Conservation (phyloP, 2,888 invertebrate genomes). For the Germaria angustata region DNA sequence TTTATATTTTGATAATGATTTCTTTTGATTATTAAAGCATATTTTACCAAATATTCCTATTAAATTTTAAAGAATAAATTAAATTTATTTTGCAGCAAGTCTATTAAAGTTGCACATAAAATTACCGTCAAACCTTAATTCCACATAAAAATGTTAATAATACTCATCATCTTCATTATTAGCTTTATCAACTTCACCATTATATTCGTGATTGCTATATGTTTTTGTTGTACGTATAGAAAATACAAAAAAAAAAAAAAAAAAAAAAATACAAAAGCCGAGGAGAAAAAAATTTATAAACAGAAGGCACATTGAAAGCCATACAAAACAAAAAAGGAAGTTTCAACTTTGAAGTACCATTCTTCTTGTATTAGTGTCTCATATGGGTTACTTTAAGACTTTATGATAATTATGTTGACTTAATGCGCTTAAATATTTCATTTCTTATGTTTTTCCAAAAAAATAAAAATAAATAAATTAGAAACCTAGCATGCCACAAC, state of each 20-base stretch:
- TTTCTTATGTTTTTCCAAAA: not conserved
- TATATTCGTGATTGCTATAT: not conserved
- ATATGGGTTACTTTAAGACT: constrained; percentile 39
- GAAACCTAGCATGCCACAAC: constrained; percentile 47
- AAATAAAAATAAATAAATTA: constrained; percentile 47
- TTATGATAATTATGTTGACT: constrained; percentile 66
- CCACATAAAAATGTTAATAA: constrained; percentile 50
- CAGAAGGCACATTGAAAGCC: constrained; percentile 14
- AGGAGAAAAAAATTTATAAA: too few relatives aligned
- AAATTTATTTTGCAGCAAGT: constrained; percentile 22
- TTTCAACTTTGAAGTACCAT: constrained; percentile 15
- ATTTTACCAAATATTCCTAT: constrained; percentile 13
- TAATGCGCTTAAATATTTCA: constrained; percentile 56
- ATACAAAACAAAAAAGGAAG: not conserved
- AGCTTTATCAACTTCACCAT: constrained; percentile 7
- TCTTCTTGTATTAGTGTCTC: not conserved
- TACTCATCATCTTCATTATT: constrained; percentile 27
- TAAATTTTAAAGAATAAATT: not conserved
- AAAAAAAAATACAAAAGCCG: too few relatives aligned
- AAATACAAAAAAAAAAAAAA: not conserved
- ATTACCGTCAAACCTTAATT: constrained; percentile 48
- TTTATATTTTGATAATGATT: too few relatives aligned
- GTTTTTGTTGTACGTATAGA: not conserved
- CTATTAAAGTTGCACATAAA: constrained; percentile 45
- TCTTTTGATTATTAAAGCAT: too few relatives aligned